phyloP scores from a whole-genome alignment of 2,888 invertebrate genomes.

The Parelbella ahira region DNA sequence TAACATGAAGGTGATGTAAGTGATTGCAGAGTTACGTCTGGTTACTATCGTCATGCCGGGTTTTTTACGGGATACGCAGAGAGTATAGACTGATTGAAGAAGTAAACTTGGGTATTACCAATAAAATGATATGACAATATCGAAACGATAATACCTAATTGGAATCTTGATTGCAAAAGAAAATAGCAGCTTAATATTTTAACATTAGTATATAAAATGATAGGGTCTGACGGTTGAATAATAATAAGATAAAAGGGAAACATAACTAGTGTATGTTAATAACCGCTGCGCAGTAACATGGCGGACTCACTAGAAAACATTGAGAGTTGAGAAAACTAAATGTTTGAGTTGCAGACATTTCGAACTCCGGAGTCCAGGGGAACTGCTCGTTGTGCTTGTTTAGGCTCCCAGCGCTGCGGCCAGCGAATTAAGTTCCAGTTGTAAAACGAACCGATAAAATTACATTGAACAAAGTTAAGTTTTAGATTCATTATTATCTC shows the following conservation, averaged over 20 bases:
- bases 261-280: background rate
- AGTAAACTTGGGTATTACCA: too few species aligned
- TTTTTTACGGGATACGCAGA: too few species aligned
- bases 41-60: too few species aligned
- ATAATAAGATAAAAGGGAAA: too few species aligned
- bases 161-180: too few species aligned
- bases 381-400: constrained; percentile 15
- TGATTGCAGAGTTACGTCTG: constrained; percentile 9
- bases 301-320: constrained; percentile 6
- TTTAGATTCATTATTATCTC: background rate
- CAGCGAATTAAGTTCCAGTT: constrained; percentile 1
- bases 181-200: too few species aligned
- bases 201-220: too few species aligned
- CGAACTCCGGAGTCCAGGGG: constrained; percentile 6
- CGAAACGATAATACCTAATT: too few species aligned
- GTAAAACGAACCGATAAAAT: constrained; percentile 3
- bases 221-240: too few species aligned
- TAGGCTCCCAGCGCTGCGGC: constrained; percentile 1
- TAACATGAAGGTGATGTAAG: too few species aligned
- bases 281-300: constrained; percentile 4
- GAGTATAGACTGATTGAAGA: too few species aligned
- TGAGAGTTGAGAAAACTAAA: constrained; percentile 20
- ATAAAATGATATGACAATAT: too few species aligned
- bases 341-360: constrained; percentile 19
- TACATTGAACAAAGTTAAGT: background rate